These are phyloP conservation scores for Heteronetta atricapilla DNA, from an alignment of 2,113 vertebrate genomes.

Conservation along the genomic window DNA sequence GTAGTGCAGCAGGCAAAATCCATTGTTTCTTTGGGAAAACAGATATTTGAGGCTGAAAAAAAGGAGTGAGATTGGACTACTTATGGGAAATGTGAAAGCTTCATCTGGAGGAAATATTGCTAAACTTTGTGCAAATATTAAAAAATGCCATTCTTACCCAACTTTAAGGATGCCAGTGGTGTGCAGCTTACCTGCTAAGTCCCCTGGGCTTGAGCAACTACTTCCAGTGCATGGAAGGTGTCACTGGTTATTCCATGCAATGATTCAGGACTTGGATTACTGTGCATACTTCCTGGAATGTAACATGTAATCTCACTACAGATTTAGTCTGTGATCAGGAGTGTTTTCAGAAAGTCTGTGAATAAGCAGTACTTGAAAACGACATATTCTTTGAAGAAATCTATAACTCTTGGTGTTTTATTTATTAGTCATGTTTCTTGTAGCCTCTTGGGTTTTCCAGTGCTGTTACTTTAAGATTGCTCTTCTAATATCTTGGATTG, in stretches of 20 bases:
- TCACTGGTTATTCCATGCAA: background rate
- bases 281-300: accelerated
- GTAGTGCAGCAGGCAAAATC: background rate
- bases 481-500: background rate
- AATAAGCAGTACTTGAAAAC: background rate
- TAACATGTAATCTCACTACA: background rate
- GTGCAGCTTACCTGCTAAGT: background rate
- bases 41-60: background rate
- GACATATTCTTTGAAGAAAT: background rate
- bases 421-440: background rate
- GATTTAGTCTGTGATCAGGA: background rate
- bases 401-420: background rate
- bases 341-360: background rate
- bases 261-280: background rate
- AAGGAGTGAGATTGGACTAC: background rate
- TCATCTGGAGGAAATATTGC: background rate
- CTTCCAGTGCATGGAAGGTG: background rate
- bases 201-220: background rate
- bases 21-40: background rate
- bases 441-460: background rate
- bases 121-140: background rate
- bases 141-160: background rate
- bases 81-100: background rate
- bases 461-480: background rate
- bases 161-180: background rate